Conservation (phyloP, 23 tunicate genomes). For the Aplidium turbinatum region DNA sequence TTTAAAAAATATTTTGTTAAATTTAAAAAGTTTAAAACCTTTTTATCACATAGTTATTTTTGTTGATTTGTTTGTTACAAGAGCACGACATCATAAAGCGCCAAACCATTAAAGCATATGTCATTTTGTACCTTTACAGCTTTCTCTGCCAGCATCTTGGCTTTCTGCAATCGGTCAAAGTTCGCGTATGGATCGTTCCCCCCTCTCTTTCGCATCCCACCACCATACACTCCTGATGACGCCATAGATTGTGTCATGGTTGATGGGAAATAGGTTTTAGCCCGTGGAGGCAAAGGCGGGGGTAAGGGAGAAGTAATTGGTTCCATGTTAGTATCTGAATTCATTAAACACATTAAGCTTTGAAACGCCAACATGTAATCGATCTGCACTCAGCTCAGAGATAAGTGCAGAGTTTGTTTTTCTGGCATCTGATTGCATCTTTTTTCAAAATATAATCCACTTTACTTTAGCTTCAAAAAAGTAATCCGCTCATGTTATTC, state of each 20-base stretch:
- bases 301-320: conserved; percentile 38
- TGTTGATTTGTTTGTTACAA: no score
- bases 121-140: conserved; percentile 64
- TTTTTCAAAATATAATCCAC: no score
- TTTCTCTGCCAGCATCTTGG: conserved; percentile 75
- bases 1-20: no score
- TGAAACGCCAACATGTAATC: not conserved
- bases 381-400: no score
- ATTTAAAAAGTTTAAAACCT: no score
- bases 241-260: conserved; percentile 4
- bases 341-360: not conserved
- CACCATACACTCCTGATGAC: conserved; percentile 16
- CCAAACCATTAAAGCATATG: not conserved
- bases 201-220: conserved; percentile 24
- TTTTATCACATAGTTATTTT: no score
- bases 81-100: no score
- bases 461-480: no score
- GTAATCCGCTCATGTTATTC: no score
- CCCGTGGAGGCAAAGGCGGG: conserved; percentile 60
- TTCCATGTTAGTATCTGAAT: conserved; percentile 20
- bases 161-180: conserved; percentile 77
- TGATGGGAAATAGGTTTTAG: conserved; percentile 67
- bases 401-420: no score
- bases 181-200: conserved; percentile 82
- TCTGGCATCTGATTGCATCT: no score